Evolutionary conservation across 2,113 vertebrate genomes (phyloP), one percentile per base, ranked within the genome.

Genomic region (Cnemophilus loriae): DNA sequence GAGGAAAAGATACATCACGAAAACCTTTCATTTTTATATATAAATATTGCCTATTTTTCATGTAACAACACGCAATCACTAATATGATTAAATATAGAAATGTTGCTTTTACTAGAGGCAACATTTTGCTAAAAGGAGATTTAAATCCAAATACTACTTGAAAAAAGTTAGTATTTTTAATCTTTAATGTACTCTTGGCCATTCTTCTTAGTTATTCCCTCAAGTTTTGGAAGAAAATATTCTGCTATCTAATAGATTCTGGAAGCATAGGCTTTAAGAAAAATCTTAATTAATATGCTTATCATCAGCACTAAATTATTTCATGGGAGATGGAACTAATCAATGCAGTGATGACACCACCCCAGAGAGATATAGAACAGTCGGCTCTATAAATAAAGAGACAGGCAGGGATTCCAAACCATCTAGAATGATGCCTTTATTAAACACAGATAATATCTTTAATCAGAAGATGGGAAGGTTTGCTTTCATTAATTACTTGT

Each of bases 211-310:
- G 39, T 27, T 71, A 53, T 57, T 93, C 50, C 32, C 14, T 42
- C 14, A 77, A 69, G 23, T 65, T 84, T 42, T 73, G 11, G 23
- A 85, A 78, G 16, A 82, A 90, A 83, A 59, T 65, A 77, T 39
- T 73, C 20, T 85, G 13, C 1, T 53, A 33, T 76, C 23, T 85
- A 76, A 69, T 39, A 69, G 28, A 85, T 53, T 83, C 37, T 85
- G 37, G 22, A 32, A 61, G 16, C 15, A 60, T 19, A 74, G 5
- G 1, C 23, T 69, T 85, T 47, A 80, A 86, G 42, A 83, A 90
- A 83, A 94, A 79, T 69, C 16, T 63, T 69, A 35, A 93, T 95
- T 95, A 88, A 33, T 11, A 84, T 86, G 37, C 30, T 83, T 86
- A 76, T 93, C 79, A 70, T 32, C 83, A 90, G 14, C 35, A 37